phyloP scores from a whole-genome alignment of 2,113 vertebrate genomes.

The Siphamia tubifer region DNA sequence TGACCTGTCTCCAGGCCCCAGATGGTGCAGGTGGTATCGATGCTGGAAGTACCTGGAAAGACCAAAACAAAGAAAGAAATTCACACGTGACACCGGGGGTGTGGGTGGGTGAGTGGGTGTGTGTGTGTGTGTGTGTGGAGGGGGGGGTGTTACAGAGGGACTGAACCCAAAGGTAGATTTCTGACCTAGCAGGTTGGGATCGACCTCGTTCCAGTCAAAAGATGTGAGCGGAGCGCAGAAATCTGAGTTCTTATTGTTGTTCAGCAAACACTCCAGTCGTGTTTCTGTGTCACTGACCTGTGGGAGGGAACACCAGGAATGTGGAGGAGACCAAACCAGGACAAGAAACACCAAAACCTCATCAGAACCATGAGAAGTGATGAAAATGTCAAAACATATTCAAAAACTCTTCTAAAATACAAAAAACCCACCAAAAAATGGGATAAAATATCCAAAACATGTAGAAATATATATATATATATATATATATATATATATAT shows the following conservation, averaged over 20 bases:
- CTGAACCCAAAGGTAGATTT: neutral
- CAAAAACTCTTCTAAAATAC: no score
- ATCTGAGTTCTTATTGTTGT: slow-evolving; percentile 99
- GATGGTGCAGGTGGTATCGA: slow-evolving; percentile 98
- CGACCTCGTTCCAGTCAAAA: slow-evolving; percentile 99
- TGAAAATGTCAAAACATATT: no score
- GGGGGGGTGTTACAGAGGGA: no score
- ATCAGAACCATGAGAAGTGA: no score
- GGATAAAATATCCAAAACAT: no score
- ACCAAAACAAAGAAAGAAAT: neutral
- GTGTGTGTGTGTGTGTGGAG: no score
- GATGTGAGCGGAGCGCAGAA: slow-evolving; percentile 98
- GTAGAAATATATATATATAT: no score
- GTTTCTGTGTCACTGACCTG: slow-evolving; percentile 98
- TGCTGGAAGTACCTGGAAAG: slow-evolving; percentile 91
- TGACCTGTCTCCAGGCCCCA: slow-evolving; percentile 97
- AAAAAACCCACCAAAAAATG: no score
- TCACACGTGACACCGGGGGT: neutral
- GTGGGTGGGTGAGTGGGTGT: no score
- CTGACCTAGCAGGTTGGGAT: slow-evolving; percentile 96
- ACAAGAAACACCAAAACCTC: no score
- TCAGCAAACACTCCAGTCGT: slow-evolving; percentile 95
- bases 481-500: no score
- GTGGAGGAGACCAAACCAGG: neutral
- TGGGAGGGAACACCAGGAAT: neutral